Evolutionary conservation across 2,113 vertebrate species (phyloP), one percentile per base, ranked within the genome.

Genomic region (Collichthys lucidus): DNA sequence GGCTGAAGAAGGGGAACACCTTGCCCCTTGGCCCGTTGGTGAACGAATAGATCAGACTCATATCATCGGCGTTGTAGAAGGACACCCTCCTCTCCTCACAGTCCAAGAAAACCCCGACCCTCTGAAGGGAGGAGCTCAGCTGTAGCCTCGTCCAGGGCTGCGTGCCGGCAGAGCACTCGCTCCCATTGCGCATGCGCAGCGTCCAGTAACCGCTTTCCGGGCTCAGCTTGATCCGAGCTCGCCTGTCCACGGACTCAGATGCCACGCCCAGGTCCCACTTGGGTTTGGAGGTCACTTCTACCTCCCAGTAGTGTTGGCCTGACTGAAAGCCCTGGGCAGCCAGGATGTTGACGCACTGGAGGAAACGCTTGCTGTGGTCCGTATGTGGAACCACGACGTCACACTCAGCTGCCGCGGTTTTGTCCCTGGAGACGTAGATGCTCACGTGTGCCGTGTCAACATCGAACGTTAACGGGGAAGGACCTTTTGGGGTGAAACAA

Each of bases 181-280:
- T 83, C 5, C 86, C 74, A 20, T 95, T 95, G 1, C 96, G 89
- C 89, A 97, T 90, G 15, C 96, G 94, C 26, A 97, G 90, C 0
- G 96, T 95, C 96, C 96, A 97, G 93, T 96, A 97, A 55, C 96
- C 96, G 0, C 87, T 96, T 56, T 95, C 94, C 0, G 96, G 96
- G 64, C 95, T 95, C 73, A 97, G 93, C 90, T 93, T 96, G 85
- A 96, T 94, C 61, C 93, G 92, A 0, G 84, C 86, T 0, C 80
- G 84, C 20, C 96, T 74, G 87, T 96, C 93, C 1, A 96, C 94
- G 0, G 85, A 47, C 78, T 97, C 95, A 0, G 94, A 92, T 0
- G 96, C 96, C 77, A 97, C 95, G 2, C 96, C 96, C 74, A 97
- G 63, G 83, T 97, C 97, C 97, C 96, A 97, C 77, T 97, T 97